Base-by-base conservation (phyloP, 2,797 vertebrate species). In the Bradypodion ventrale region DNA sequence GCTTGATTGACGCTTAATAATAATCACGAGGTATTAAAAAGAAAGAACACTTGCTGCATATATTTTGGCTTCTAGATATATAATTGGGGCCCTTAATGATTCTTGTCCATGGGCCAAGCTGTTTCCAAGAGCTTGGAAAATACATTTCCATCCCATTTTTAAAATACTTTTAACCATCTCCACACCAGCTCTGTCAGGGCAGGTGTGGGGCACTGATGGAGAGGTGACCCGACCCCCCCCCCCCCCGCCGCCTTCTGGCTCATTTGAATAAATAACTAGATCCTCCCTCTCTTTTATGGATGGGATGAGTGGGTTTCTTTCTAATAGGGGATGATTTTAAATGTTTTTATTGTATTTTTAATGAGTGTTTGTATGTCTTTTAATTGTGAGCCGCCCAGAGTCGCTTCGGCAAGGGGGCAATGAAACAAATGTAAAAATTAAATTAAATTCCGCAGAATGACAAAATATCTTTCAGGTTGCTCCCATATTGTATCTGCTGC, bases 181-280 rank as follows among this genome's bases (percentile, higher is more conserved):
- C 90, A 91, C 89, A 86, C 91, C 92, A 92, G 89, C 87, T 35
- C 7, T 59, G 83, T 72, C 25, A 52, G n/a, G n/a, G n/a, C n/a
- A 37, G 37, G 4, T 37, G 3, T 2, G 37, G 37, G 2, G 37
- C 37, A 37, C 40, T 40, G 40, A 40, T 40, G 37, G 37, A 40
- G 37, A 37, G 37, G 37, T 37, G n/a, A n/a, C n/a, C n/a, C 60
- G n/a, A n/a, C n/a, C n/a, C n/a, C n/a, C n/a, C n/a, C n/a, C n/a
- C n/a, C n/a, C n/a, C n/a, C n/a, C n/a, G n/a, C 72, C 72, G n/a
- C n/a, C n/a, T n/a, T n/a, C n/a, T n/a, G n/a, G n/a, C n/a, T n/a
- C n/a, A n/a, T n/a, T n/a, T n/a, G n/a, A n/a, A n/a, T n/a, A n/a
- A n/a, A n/a, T n/a, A n/a, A n/a, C n/a, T n/a, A n/a, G n/a, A n/a